These are phyloP conservation scores for Drosophila sechellia DNA, from an alignment of 1,140 invertebrate species.

Conservation along the genomic window DNA sequence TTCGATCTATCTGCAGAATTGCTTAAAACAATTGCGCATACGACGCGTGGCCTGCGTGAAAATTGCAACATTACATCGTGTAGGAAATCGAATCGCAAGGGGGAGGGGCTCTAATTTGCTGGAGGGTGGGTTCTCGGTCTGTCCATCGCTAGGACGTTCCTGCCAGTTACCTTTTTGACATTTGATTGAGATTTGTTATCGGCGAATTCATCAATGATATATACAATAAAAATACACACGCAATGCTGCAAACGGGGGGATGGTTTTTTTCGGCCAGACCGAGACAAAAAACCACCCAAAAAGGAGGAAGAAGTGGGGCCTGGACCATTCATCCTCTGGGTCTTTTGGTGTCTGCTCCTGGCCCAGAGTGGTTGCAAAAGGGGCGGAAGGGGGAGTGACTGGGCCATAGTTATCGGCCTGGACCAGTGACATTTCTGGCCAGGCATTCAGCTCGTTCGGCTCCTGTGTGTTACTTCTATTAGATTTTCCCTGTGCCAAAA, in stretches of 20 bases:
- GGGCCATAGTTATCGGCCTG: conserved; percentile 71
- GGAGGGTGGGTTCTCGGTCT: background rate
- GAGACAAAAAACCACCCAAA: conserved; percentile 38
- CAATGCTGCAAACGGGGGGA: background rate
- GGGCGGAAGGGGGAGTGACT: background rate
- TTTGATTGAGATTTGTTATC: conserved; percentile 85
- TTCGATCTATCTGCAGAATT: conserved; percentile 29
- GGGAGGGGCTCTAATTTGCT: background rate
- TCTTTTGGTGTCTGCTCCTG: conserved; percentile 19
- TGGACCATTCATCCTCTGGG: conserved; percentile 49
- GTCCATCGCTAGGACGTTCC: conserved; percentile 42
- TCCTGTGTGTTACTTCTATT: conserved; percentile 66
- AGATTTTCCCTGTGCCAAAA: conserved; percentile 40
- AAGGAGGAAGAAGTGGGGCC: conserved; percentile 34
- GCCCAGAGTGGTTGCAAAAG: background rate
- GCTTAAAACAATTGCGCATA: conserved; percentile 80
- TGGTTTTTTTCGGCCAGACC: conserved; percentile 39
- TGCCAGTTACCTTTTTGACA: conserved; percentile 85
- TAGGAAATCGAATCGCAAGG: background rate
- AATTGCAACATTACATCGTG: conserved; percentile 81
- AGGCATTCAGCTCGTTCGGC: conserved; percentile 32
- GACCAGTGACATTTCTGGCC: conserved; percentile 76
- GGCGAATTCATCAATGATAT: conserved; percentile 84
- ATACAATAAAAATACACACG: conserved; percentile 79
- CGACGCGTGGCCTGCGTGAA: conserved; percentile 77